These are phyloP conservation scores for Andrena marginata DNA, from an alignment of 2,888 invertebrate species.

Conservation along the genomic window DNA sequence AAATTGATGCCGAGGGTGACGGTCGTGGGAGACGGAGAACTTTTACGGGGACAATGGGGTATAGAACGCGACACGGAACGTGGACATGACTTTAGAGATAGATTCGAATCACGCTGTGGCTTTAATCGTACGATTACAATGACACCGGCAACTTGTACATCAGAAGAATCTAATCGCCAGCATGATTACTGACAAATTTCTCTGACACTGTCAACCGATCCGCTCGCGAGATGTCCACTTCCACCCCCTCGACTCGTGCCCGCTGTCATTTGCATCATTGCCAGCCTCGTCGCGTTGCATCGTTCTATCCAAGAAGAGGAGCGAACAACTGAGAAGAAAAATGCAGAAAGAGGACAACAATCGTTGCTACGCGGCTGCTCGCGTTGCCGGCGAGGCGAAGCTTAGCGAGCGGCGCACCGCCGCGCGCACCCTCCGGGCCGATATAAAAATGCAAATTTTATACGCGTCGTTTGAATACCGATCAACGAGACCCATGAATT, in stretches of 20 bases:
- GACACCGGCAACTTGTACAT: too few species aligned
- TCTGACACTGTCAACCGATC: not conserved
- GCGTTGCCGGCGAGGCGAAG: not conserved
- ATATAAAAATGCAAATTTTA: slow-evolving; percentile 48
- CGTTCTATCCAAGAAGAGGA: slow-evolving; percentile 8
- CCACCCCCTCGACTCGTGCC: not conserved
- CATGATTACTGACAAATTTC: not conserved
- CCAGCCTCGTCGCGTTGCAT: not conserved
- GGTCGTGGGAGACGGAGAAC: not conserved
- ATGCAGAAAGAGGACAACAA: not conserved
- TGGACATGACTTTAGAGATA: too few species aligned
- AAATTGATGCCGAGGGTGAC: not conserved
- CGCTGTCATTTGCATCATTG: slow-evolving; percentile 26
- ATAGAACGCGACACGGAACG: too few species aligned
- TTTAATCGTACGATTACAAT: too few species aligned
- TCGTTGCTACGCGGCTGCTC: not conserved
- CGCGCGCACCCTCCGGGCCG: not conserved
- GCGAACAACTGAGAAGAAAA: not conserved
- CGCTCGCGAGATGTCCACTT: not conserved
- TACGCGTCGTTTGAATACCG: slow-evolving; percentile 37
- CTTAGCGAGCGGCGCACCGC: slow-evolving; percentile 7
- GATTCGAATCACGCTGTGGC: too few species aligned
- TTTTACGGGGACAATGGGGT: not conserved
- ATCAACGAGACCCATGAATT: slow-evolving; percentile 53
- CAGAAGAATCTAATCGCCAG: too few species aligned